These are phyloP conservation scores for Panthera leo DNA, from an alignment of 2,113 vertebrate genomes.

Conservation along the genomic window DNA sequence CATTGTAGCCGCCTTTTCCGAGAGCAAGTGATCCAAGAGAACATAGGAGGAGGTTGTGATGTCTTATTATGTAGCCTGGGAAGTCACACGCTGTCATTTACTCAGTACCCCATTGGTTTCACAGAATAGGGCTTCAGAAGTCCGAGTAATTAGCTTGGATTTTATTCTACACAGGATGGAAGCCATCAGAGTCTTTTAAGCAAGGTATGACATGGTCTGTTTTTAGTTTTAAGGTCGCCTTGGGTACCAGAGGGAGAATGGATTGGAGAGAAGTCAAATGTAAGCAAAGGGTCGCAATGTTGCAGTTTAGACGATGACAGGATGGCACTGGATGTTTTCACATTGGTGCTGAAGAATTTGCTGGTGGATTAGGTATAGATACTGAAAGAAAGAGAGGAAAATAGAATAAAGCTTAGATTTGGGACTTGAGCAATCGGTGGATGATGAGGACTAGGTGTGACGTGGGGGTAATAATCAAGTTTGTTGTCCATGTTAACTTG, in stretches of 20 bases:
- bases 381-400: neutral
- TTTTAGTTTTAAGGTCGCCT: neutral
- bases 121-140: neutral
- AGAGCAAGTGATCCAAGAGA: neutral
- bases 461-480: neutral
- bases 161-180: neutral
- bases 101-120: neutral
- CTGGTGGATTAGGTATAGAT: neutral
- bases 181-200: neutral
- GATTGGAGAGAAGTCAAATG: neutral
- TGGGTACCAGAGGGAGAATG: neutral
- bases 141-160: neutral
- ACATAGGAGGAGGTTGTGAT: neutral
- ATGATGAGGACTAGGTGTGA: neutral
- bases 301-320: neutral
- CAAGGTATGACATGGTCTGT: neutral
- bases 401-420: neutral
- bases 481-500: neutral
- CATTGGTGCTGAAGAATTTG: neutral
- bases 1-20: neutral
- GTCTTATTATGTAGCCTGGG: neutral
- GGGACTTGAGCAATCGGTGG: neutral
- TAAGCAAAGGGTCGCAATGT: neutral
- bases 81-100: neutral
- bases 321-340: neutral